These are phyloP conservation scores for silkworm (Bombyx mori) DNA, from an alignment of 1,140 invertebrate species.

Conservation along the genomic window DNA sequence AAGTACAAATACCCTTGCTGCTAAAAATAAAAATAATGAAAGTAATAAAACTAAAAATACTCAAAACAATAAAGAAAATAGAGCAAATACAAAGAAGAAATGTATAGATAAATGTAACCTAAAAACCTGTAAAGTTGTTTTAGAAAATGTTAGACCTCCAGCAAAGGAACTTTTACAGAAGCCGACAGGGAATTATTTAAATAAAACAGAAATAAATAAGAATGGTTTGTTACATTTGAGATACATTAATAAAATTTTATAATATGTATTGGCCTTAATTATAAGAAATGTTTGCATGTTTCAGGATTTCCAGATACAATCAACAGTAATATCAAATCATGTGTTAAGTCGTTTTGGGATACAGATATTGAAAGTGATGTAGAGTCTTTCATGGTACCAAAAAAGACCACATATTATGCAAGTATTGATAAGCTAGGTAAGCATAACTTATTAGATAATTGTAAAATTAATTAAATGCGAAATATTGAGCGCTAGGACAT, in stretches of 20 bases:
- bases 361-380: constrained; percentile 5
- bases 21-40: constrained; percentile 3
- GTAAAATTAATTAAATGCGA: too few species aligned
- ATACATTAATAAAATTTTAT: neutral
- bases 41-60: too few species aligned
- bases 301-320: constrained; percentile 21
- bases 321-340: constrained; percentile 20
- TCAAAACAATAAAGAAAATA: neutral
- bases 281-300: neutral
- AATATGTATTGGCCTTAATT: neutral
- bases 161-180: too few species aligned
- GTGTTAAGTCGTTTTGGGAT: constrained; percentile 5
- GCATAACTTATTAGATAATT: neutral
- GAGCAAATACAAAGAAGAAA: neutral
- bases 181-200: too few species aligned
- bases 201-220: too few species aligned
- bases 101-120: neutral
- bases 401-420: neutral
- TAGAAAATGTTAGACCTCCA: too few species aligned
- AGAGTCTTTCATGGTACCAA: neutral
- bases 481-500: too few species aligned
- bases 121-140: neutral
- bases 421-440: neutral
- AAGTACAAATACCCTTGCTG: constrained; percentile 13
- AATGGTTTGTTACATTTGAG: too few species aligned